Evolutionary conservation across 2,888 invertebrate genomes (phyloP).

Genomic region (Rhagium mordax): DNA sequence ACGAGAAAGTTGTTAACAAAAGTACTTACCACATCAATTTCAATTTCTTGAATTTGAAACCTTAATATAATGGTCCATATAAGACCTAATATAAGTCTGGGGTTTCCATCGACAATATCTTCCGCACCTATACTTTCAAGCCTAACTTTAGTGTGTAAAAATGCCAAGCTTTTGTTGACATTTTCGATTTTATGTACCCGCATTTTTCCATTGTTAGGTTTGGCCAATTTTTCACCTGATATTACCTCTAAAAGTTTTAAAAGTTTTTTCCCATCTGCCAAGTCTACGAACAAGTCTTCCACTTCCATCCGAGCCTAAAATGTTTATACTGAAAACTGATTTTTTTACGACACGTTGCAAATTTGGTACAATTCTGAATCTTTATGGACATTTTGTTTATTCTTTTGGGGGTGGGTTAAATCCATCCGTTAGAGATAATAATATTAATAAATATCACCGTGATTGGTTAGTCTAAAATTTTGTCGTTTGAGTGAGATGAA

Average conservation of each 20-base stretch:
- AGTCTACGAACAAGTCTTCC: slow-evolving; percentile 95
- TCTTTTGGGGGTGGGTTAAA: too few relatives aligned
- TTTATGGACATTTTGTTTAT: too few relatives aligned
- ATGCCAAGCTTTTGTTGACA: slow-evolving; percentile 96
- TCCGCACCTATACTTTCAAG: slow-evolving; percentile 99
- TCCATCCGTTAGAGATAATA: too few relatives aligned
- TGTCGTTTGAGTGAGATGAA: too few relatives aligned
- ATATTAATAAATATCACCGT: too few relatives aligned
- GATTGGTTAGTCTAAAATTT: too few relatives aligned
- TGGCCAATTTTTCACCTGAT: slow-evolving; percentile 96
- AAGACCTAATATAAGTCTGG: slow-evolving; percentile 94
- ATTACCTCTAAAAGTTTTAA: slow-evolving; percentile 97
- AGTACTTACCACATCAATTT: slow-evolving; percentile 91
- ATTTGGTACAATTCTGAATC: too few relatives aligned
- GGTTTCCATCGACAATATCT: slow-evolving; percentile 99
- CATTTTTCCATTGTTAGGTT: slow-evolving; percentile 97
- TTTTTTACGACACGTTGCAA: neutral
- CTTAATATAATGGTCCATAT: slow-evolving; percentile 99
- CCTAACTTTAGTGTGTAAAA: slow-evolving; percentile 96
- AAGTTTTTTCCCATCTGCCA: slow-evolving; percentile 94
- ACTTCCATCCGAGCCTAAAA: slow-evolving; percentile 97
- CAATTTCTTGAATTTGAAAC: slow-evolving; percentile 99
- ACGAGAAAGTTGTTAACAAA: neutral
- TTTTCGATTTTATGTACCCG: slow-evolving; percentile 99
- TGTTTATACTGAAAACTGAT: slow-evolving; percentile 12